A percentile compares a stretch with the other conserved stretches of the same genome.
Conservation (phyloP, 2,888 invertebrate genomes). For the Cerastis rubricosa region DNA sequence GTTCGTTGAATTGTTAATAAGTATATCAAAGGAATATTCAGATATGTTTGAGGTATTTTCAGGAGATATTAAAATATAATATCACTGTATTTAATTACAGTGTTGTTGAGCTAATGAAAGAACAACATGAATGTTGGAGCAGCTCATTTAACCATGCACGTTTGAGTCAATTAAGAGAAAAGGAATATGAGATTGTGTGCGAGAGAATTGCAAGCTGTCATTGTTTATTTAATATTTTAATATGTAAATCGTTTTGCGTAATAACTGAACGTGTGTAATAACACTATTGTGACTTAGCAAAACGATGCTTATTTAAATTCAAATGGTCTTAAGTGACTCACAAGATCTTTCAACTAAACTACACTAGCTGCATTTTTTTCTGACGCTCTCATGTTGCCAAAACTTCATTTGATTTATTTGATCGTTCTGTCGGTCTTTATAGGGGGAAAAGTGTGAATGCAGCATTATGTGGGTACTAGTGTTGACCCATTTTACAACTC, state of each 20-base stretch:
- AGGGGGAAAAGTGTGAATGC: conserved; percentile 2
- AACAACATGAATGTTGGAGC: conserved; percentile 46
- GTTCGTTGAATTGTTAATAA: conserved; percentile 24
- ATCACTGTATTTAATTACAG: conserved; percentile 39
- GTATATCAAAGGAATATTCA: conserved; percentile 13
- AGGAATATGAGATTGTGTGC: conserved; percentile 19
- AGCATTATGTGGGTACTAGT: conserved; percentile 26
- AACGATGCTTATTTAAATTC: neutral
- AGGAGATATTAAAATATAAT: conserved; percentile 26
- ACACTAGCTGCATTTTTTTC: neutral
- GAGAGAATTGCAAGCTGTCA: conserved; percentile 33
- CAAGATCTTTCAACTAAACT: neutral
- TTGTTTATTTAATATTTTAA: conserved; percentile 5
- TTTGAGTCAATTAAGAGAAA: conserved; percentile 38
- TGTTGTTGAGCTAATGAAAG: conserved; percentile 51
- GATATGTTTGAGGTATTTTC: conserved; percentile 34
- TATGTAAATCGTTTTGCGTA: conserved; percentile 16
- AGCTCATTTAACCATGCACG: conserved; percentile 26
- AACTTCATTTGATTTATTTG: conserved; percentile 24
- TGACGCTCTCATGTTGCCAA: neutral
- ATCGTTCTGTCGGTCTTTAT: neutral
- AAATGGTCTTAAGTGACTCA: neutral
- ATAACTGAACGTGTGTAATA: neutral
- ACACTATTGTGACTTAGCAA: neutral
- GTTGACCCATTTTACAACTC: conserved; percentile 41